These are phyloP conservation scores for Bolborhynchus lineola DNA, from an alignment of 2,113 vertebrate species.

Conservation along the genomic window DNA sequence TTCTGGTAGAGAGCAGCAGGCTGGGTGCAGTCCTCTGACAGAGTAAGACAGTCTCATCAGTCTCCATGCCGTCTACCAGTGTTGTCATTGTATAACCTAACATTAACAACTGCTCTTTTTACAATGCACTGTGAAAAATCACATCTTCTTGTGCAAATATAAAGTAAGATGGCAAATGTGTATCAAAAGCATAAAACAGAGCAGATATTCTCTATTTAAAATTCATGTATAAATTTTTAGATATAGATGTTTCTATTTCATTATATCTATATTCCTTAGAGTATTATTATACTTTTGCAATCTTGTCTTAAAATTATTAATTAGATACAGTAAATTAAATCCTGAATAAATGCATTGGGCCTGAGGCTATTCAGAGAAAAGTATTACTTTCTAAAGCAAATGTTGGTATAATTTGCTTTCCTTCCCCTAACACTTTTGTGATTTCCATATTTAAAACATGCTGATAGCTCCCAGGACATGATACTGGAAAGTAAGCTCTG, in stretches of 20 bases:
- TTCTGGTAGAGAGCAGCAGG: background rate
- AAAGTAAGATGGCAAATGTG: background rate
- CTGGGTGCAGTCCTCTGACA: background rate
- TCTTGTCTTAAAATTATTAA: slow-evolving; percentile 12
- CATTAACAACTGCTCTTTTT: background rate
- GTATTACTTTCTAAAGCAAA: slow-evolving; percentile 35
- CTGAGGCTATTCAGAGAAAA: background rate
- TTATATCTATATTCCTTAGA: background rate
- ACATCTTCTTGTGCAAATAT: background rate
- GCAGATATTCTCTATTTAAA: background rate
- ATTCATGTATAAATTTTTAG: background rate
- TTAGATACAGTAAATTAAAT: slow-evolving; percentile 21
- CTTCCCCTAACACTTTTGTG: background rate
- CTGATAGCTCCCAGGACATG: background rate
- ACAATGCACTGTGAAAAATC: background rate
- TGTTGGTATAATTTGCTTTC: slow-evolving; percentile 17
- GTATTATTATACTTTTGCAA: background rate
- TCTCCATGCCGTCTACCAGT: background rate
- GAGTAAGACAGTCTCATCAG: background rate
- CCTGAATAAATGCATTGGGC: background rate
- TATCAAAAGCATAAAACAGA: background rate
- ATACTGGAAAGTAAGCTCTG: background rate
- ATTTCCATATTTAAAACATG: background rate
- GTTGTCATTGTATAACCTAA: background rate
- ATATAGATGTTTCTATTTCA: background rate